Evolutionary conservation across 1,140 invertebrate genomes (phyloP).

Genomic region (Zaprionus ornatus): DNA sequence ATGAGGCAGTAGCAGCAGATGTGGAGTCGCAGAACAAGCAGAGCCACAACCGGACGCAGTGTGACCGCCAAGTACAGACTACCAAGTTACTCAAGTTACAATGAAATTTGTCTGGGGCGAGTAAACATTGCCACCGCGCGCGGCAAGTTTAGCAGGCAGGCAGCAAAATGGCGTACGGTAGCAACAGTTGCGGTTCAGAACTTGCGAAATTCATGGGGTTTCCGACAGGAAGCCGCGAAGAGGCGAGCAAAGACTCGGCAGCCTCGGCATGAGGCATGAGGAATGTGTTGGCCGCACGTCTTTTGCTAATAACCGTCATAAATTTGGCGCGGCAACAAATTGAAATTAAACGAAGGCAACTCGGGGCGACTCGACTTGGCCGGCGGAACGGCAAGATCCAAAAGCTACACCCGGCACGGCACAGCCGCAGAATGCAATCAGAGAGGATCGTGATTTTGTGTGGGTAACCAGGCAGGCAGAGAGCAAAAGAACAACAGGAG

Average conservation of each 20-base stretch:
- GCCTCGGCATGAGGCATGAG: slow-evolving; percentile 50
- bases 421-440: slow-evolving; percentile 78
- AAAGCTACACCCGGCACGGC: slow-evolving; percentile 8
- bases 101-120: slow-evolving; percentile 81
- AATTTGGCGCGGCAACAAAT: slow-evolving; percentile 83
- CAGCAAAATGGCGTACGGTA: slow-evolving; percentile 76
- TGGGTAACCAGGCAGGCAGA: slow-evolving; percentile 34
- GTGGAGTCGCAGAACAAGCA: neutral
- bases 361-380: slow-evolving; percentile 34
- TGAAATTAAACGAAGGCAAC: slow-evolving; percentile 81
- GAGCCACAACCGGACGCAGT: slow-evolving; percentile 17
- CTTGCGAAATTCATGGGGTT: slow-evolving; percentile 30
- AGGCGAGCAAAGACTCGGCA: slow-evolving; percentile 2
- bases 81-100: slow-evolving; percentile 84
- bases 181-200: slow-evolving; percentile 36
- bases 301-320: slow-evolving; percentile 83
- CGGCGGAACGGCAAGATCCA: slow-evolving; percentile 19
- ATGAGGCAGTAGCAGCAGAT: slow-evolving; percentile 35
- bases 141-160: slow-evolving; percentile 40
- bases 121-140: slow-evolving; percentile 76
- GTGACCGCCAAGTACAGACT: slow-evolving; percentile 20
- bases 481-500: slow-evolving; percentile 32
- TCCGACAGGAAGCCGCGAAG: slow-evolving; percentile 56
- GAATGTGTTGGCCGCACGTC: slow-evolving; percentile 80
- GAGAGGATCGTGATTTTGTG: slow-evolving; percentile 57